Evolutionary conservation across 2,888 invertebrate species (phyloP), one percentile per base, ranked within the genome.

Genomic region (Diadegma fenestrale): DNA sequence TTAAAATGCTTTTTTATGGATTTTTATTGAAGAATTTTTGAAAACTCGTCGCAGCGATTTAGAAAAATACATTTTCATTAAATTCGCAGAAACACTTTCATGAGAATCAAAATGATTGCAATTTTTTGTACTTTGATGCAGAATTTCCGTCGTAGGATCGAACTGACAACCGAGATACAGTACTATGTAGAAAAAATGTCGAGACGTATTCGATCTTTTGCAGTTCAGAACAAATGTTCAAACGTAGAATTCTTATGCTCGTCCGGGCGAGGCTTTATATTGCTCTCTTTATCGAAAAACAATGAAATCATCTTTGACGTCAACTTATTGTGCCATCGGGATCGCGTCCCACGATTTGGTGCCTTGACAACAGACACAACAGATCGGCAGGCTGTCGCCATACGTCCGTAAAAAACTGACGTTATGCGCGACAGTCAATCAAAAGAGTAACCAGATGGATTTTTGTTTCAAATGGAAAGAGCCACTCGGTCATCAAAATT

Each of bases 341-440:
- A 58, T 58, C 54, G 26, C 26, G 26, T 58, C 22, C 64, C 64
- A 19, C 64, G 5, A 64, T 61, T 33, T 17, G 41, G 22, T 41
- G 37, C 58, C 41, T 41, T 73, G 19, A 61, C 41, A 26, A 73
- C 33, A 37, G 58, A 26, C 58, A 58, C 58, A 58, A 58, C 58
- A 26, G 26, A 14, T 58, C 26, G 26, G 4, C 26, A 58, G 26
- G 26, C 58, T 26, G 58, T 58, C 58, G 58, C 58, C 58, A 58
- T 26, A 58, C 5, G 0, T 14, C 54, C 12, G 26, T 26, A 58
- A 51, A 58, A 58, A 26, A 58, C 12, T 26, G 26, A 14, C 58
- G 26, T 58, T 14, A 22, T n/a, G n/a, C 26, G 26, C 26, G 26
- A 14, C 26, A 26, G 26, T 58, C 26, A 14, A 26, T 26, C 26